These are phyloP conservation scores for Drosophila anomalata DNA, from an alignment of 2,888 invertebrate species.

Conservation along the genomic window DNA sequence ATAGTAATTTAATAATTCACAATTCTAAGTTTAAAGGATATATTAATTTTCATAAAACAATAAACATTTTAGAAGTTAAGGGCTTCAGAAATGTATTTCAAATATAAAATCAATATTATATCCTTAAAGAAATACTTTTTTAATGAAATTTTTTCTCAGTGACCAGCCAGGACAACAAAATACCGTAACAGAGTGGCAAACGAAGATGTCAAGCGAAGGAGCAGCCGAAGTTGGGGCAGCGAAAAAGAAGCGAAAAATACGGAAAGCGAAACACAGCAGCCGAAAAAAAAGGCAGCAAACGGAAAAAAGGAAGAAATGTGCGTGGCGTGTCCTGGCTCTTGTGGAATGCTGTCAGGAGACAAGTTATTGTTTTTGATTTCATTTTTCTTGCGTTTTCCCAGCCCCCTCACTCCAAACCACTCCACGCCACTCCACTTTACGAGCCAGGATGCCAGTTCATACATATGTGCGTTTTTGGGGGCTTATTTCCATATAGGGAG, in stretches of 20 bases:
- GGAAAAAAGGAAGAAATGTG: slow-evolving; percentile 49
- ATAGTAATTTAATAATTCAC: too few species aligned
- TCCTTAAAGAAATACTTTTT: not conserved
- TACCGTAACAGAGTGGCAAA: slow-evolving; percentile 53
- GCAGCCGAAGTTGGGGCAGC: slow-evolving; percentile 38
- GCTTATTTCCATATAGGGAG: slow-evolving; percentile 72
- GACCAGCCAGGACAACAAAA: slow-evolving; percentile 38
- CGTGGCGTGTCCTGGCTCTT: slow-evolving; percentile 63
- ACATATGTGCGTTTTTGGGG: slow-evolving; percentile 50
- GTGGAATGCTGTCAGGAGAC: slow-evolving; percentile 77
- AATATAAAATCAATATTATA: too few species aligned
- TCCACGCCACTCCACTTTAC: slow-evolving; percentile 56
- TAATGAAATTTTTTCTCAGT: slow-evolving; percentile 1
- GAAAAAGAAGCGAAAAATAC: slow-evolving; percentile 41
- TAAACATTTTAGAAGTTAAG: too few species aligned
- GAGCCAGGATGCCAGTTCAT: slow-evolving; percentile 35
- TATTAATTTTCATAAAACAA: too few species aligned
- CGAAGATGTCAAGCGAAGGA: slow-evolving; percentile 66
- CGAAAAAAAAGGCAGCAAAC: slow-evolving; percentile 6
- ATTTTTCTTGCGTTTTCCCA: slow-evolving; percentile 68
- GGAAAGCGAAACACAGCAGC: slow-evolving; percentile 20
- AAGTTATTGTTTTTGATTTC: slow-evolving; percentile 80
- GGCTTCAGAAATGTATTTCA: too few species aligned
- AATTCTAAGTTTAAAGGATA: too few species aligned
- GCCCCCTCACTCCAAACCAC: slow-evolving; percentile 21